Evolutionary conservation across 1,140 invertebrate genomes (phyloP), one percentile per base, ranked within the genome.

Genomic region (Subanguina moxae): DNA sequence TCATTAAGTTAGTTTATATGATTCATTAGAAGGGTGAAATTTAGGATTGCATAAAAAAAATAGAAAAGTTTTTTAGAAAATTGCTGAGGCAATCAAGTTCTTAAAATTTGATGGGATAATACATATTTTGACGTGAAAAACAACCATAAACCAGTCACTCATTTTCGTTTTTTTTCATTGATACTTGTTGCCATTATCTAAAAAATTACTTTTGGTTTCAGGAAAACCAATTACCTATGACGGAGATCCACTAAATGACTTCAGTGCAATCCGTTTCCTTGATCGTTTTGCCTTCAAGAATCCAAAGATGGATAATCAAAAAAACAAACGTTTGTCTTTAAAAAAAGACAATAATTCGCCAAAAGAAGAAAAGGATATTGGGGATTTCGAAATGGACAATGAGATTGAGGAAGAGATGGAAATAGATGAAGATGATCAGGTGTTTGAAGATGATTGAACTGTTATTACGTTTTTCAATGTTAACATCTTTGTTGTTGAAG

Each of bases 271-370:
- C 27, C 85, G 91, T 67, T 97, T 97, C 81, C 84, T 97, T 13
- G 93, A 97, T 80, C 86, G 93, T 65, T 97, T 95, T 83, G 91
- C 92, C 1, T 97, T 92, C 78, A 92, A 94, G 83, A 97, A 97
- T 86, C 92, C 94, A 97, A 97, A 89, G 88, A 82, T 82, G 79
- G 72, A 83, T 76, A 74, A 73, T 19, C 32, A 57, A 28, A 57
- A 23, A n/a, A 27, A 57, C 5, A 65, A 57, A 25, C 90, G 76
- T 89, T 94, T 1, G 89, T 88, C 70, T 92, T 91, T 80, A 90
- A 91, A 65, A 91, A 94, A 68, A 42, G 70, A 58, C 9, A 56
- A 52, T 45, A 66, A 65, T 62, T 70, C 72, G 15, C 78, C 75
- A n/a, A 73, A 74, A 9, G 78, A 81, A 15, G 73, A 77, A 11